Evolutionary conservation across 2,797 vertebrate species (phyloP), one percentile per base, ranked within the genome.

Genomic region (Amniataba percoides): DNA sequence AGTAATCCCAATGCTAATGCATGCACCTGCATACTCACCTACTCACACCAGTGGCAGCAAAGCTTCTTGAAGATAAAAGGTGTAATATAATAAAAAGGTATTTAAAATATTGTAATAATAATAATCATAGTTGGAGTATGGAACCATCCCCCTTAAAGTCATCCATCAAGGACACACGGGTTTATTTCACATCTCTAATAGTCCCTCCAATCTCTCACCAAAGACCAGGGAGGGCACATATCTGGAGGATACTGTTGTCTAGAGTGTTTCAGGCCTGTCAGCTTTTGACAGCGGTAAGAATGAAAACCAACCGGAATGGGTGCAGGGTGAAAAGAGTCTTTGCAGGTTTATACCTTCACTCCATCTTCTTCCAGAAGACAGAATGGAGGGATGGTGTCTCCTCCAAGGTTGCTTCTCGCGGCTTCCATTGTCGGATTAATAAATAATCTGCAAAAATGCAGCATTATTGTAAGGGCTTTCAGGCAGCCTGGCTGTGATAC

Each of bases 371-470:
- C 75, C 65, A 60, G 74, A 84, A 78, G 88, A 83, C 82, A 77
- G 77, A 72, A 76, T 49, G 57, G 73, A 84, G 43, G 74, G 66
- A 67, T 8, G 27, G 43, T 46, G 73, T 84, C 80, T 86, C 78
- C 71, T 82, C 58, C 19, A 64, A 77, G 82, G 75, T 83, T 86
- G 90, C 89, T 93, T 94, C 91, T 95, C 87, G 86, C 93, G 93
- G 92, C 89, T 95, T 75, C 75, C 89, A 62, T 82, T 69, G 86
- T 84, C 40, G 56, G 83, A 95, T 95, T 89, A 95, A 95, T 95
- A 96, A 96, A 93, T 95, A 88, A 95, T 95, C 91, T 87, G 85
- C 82, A 89, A 91, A 93, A 95, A 93, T 94, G 93, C 85, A 78
- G 82, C 86, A 75, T 93, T 92, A 94, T 93, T 91, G 92, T 90